A percentile compares a stretch with the other conserved stretches of the same genome.
Conservation (phyloP, 2,113 vertebrate genomes). For the Tachuris rubrigastra region DNA sequence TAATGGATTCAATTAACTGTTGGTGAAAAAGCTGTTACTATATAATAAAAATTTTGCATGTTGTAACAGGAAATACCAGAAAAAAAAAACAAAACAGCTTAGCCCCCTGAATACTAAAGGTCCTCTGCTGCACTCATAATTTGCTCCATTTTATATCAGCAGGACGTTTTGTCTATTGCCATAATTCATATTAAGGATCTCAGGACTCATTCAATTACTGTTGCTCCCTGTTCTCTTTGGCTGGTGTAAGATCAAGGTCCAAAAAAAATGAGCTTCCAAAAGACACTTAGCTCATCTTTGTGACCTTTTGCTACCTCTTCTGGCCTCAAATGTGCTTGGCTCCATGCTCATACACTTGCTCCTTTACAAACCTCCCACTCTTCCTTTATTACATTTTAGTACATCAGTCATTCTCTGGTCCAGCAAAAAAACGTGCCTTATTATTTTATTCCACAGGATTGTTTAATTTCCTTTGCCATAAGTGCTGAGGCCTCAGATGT, state of each 20-base stretch:
- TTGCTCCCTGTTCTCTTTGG: background rate
- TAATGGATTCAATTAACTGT: constrained; percentile 68
- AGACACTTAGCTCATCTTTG: background rate
- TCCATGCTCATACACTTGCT: background rate
- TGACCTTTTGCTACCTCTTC: background rate
- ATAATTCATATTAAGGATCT: background rate
- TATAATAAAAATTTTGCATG: constrained; percentile 69
- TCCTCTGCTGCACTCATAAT: background rate
- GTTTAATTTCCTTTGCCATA: background rate
- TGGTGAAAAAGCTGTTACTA: constrained; percentile 64
- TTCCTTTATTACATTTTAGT: background rate
- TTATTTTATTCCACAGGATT: background rate
- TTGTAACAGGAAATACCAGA: constrained; percentile 41
- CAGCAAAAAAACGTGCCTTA: background rate
- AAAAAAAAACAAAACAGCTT: background rate
- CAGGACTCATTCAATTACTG: background rate
- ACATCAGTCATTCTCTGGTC: background rate
- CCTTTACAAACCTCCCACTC: background rate
- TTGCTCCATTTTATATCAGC: background rate
- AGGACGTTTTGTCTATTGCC: background rate
- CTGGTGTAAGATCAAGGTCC: background rate
- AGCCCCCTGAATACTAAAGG: background rate
- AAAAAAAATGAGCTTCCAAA: background rate
- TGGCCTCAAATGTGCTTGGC: background rate
- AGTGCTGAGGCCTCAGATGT: background rate